Evolutionary conservation across 2,113 vertebrate species (phyloP).

Genomic region (Eretmochelys imbricata): DNA sequence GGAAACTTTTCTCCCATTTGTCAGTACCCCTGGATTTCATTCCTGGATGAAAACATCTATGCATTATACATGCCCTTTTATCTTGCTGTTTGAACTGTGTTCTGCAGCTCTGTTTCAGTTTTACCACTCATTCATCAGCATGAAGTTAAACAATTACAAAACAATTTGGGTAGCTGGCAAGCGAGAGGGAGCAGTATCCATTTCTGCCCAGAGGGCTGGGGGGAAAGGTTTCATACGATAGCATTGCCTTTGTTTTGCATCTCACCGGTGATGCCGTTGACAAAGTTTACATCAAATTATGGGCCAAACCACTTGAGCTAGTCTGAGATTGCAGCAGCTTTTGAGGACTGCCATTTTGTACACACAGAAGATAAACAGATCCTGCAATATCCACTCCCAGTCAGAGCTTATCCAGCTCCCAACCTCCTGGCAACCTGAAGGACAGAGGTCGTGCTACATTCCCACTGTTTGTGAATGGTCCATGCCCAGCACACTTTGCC

Average conservation of each 20-base stretch:
- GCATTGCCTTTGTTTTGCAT: constrained; percentile 51
- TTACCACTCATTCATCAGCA: constrained; percentile 64
- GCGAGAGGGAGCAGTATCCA: constrained; percentile 43
- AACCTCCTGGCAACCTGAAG: constrained; percentile 32
- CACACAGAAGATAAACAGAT: constrained; percentile 43
- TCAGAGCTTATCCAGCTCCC: constrained; percentile 50
- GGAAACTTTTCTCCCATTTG: constrained; percentile 33
- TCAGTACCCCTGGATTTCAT: constrained; percentile 26
- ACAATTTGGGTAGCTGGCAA: constrained; percentile 61
- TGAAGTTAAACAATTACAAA: constrained; percentile 61
- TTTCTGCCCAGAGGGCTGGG: constrained; percentile 57
- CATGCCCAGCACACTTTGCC: neutral
- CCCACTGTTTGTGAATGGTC: neutral
- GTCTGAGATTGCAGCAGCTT: constrained; percentile 59
- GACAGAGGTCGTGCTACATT: neutral
- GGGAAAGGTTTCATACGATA: constrained; percentile 51
- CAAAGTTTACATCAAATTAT: constrained; percentile 40
- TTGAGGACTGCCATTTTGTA: constrained; percentile 12
- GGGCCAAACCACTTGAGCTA: constrained; percentile 55
- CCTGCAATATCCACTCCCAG: constrained; percentile 48
- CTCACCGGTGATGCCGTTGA: constrained; percentile 46
- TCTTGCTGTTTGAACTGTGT: constrained; percentile 60
- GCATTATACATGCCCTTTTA: constrained; percentile 56
- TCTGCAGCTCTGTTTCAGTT: constrained; percentile 64
- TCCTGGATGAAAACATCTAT: constrained; percentile 22